Base-by-base conservation (phyloP, 2,797 vertebrate genomes). In the Phaenicophaeus curvirostris region DNA sequence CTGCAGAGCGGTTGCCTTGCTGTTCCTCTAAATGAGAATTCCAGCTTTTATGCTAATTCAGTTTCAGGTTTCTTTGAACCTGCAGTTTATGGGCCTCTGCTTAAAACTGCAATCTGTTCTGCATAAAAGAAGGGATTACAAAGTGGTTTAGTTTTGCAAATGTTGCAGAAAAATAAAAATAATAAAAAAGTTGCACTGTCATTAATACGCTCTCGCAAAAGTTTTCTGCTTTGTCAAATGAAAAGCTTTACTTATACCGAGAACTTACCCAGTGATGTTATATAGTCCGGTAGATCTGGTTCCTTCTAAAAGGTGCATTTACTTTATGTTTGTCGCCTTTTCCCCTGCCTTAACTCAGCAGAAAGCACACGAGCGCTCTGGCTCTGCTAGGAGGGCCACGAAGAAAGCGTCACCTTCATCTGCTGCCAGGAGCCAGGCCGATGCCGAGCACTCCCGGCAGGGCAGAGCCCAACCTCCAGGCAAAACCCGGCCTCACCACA, bases 41-140 rank as follows among this genome's bases (percentile, higher is more conserved):
- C 96, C 97, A 97, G 98, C 97, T 98, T 98, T 98, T 97, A 98
- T 98, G 98, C 97, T 98, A 97, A 98, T 98, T 97, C 51, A 61
- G 93, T 96, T 97, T 97, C 97, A 97, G 97, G 97, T 97, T 98
- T 97, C 97, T 98, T 98, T 98, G 97, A 98, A 98, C 97, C 97
- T 97, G 94, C 97, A 96, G 95, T 97, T 98, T 97, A 98, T 94
- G 96, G 96, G 97, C 95, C 97, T 96, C 86, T 90, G 97, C 97
- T 97, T 97, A 96, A 97, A 98, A 96, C 95, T 87, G 94, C 97
- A 98, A 97, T 98, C 98, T 98, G 98, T 97, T 98, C 97, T 96
- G 94, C 97, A 97, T 98, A 97, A 98, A 97, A 97, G 97, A 92
- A 94, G 92, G 97, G 97, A 97, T 97, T 96, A 97, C 97, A 96